Conservation (phyloP, 2,113 vertebrate species). For the Pseudois nayaur region DNA sequence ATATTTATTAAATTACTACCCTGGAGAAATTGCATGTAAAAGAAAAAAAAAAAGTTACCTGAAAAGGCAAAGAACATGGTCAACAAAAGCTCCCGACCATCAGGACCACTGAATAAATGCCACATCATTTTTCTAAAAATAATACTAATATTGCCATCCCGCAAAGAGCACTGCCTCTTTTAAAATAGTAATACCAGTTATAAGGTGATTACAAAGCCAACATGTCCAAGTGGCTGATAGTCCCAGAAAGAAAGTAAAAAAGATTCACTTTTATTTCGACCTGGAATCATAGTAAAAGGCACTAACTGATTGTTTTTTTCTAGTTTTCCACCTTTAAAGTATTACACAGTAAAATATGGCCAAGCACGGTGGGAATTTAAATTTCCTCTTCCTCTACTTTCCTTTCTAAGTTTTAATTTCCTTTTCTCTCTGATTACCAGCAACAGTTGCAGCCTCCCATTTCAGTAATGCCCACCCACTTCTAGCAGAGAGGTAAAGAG, state of each 20-base stretch:
- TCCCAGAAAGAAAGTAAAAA: conserved; percentile 16
- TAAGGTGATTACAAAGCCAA: not conserved
- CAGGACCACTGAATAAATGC: not conserved
- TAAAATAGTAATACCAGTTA: not conserved
- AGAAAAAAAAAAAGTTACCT: not conserved
- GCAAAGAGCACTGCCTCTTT: not conserved
- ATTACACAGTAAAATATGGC: not conserved
- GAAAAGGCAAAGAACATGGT: not conserved
- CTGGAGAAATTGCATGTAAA: not conserved
- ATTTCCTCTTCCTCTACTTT: not conserved
- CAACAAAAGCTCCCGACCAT: not conserved
- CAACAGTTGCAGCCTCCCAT: not conserved
- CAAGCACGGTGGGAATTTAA: not conserved
- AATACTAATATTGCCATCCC: not conserved
- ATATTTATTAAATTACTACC: not conserved
- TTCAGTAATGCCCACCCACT: not conserved
- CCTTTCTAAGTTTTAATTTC: conserved; percentile 3
- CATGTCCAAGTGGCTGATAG: not conserved
- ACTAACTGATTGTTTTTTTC: conserved; percentile 3
- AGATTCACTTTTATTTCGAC: not conserved
- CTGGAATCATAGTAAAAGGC: not conserved
- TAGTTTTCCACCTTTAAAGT: not conserved
- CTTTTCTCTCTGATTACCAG: not conserved
- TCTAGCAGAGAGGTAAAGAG: not conserved
- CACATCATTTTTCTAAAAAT: not conserved